Evolutionary conservation across 1,140 invertebrate genomes (phyloP).

Genomic region (Tetramorium simillimum): DNA sequence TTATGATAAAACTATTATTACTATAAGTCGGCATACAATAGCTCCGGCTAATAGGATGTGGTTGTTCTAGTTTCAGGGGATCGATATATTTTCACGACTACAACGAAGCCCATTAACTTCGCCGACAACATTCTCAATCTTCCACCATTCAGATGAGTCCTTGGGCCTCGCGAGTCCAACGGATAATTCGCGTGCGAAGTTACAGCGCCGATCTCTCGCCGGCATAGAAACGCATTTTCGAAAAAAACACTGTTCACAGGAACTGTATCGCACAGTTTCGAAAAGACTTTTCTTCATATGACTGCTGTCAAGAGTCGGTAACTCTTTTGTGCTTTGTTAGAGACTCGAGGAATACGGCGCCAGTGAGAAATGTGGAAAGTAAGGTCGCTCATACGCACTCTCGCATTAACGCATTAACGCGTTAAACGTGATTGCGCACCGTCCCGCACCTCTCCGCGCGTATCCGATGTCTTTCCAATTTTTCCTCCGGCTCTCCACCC

Average conservation of each 20-base stretch:
- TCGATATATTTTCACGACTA: constrained; percentile 2
- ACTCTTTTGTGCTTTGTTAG: no score
- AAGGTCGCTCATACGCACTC: constrained; percentile 39
- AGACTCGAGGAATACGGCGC: neutral
- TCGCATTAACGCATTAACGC: constrained; percentile 10
- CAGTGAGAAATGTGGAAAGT: constrained; percentile 57
- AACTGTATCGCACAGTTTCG: neutral
- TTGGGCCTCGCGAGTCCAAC: neutral
- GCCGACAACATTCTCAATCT: neutral
- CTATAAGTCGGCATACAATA: neutral
- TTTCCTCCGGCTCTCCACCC: constrained; percentile 33
- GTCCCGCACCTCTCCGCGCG: neutral
- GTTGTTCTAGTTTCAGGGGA: constrained; percentile 21
- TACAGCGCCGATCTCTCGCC: neutral
- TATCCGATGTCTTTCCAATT: constrained; percentile 21
- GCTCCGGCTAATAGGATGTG: neutral
- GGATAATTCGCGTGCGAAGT: neutral
- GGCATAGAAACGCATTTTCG: neutral
- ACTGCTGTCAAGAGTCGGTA: neutral
- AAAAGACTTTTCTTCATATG: neutral
- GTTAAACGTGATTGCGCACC: constrained; percentile 5
- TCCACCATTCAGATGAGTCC: constrained; percentile 11
- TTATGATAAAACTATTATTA: constrained; percentile 27
- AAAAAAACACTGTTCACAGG: neutral
- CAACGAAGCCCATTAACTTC: neutral